A percentile compares a stretch with the other conserved stretches of the same genome.
Evolutionary conservation across 2,113 vertebrate genomes (phyloP).

Genomic region (Neogobius melanostomus): DNA sequence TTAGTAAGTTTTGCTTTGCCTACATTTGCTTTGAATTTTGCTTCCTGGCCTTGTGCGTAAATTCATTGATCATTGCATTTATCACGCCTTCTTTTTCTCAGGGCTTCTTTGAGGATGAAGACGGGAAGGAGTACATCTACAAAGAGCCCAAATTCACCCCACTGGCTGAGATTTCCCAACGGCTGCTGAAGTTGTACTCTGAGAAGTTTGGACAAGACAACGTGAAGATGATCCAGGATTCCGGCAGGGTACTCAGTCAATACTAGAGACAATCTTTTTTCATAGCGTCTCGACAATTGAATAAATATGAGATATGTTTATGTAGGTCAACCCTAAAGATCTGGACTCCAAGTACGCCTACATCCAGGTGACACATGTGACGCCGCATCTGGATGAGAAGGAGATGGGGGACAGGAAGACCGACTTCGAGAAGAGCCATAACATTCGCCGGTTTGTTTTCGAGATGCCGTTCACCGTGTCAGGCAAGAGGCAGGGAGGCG

Average conservation of each 20-base stretch:
- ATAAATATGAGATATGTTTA: neutral
- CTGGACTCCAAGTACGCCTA: constrained; percentile 97
- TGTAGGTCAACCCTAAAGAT: constrained; percentile 96
- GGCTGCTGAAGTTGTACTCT: constrained; percentile 95
- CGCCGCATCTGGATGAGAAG: constrained; percentile 94
- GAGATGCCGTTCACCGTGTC: constrained; percentile 97
- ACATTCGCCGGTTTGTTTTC: constrained; percentile 95
- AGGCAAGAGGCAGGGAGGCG: constrained; percentile 92
- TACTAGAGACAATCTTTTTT: neutral
- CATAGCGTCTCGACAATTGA: neutral
- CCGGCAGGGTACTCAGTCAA: constrained; percentile 84
- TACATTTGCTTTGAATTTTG: constrained; percentile 22
- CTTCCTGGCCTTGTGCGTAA: neutral
- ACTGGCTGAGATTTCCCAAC: constrained; percentile 94
- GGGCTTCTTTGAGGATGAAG: constrained; percentile 98
- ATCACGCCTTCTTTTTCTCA: constrained; percentile 53
- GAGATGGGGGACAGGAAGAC: constrained; percentile 92
- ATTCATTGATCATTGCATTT: constrained; percentile 5
- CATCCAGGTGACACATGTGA: constrained; percentile 96
- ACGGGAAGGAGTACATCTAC: constrained; percentile 98
- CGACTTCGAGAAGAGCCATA: constrained; percentile 94
- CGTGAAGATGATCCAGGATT: constrained; percentile 98
- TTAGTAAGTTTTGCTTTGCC: constrained; percentile 21
- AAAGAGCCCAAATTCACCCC: constrained; percentile 98
- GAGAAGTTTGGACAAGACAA: constrained; percentile 98